Evolutionary conservation across 2,113 vertebrate genomes (phyloP), one percentile per base, ranked within the genome.

Genomic region (Eidolon helvum): DNA sequence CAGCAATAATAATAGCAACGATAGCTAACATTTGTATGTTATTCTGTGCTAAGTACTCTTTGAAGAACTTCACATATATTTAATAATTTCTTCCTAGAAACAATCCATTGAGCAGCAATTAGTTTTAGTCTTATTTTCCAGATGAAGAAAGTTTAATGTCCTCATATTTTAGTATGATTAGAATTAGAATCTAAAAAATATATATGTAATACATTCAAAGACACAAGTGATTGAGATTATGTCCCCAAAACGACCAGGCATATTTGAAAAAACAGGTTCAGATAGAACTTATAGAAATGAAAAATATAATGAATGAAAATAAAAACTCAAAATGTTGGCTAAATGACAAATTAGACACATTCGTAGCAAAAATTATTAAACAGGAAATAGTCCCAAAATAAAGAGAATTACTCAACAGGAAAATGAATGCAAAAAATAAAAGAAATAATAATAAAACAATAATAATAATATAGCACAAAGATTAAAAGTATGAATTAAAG

Each of bases 231-330:
- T 38, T 87, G 66, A 89, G 16, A 69, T 65, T 59, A 18, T 28
- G 4, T 40, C 48, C 80, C 24, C 26, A 40, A 87, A 77, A 66
- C 55, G 30, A 40, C 10, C 19, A 53, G 15, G 10, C 12, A 90
- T 75, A 78, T 87, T 66, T 90, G 28, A 94, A 92, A 90, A 14
- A 50, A 57, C 82, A 55, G 28, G 79, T 88, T 85, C 38, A 91
- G 65, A 87, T 38, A 88, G 12, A 88, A 90, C 3, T 82, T 80
- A 24, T 10, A 61, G 7, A 89, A 71, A 59, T 71, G 5, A 90
- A 92, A 91, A 91, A 45, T 30, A 83, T 9, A 83, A 50, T 48
- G 82, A 92, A n/a, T 72, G n/a, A 83, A 92, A 78, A 77, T 8
- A 66, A 93, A 65, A 94, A 61, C 35, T 91, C 61, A 90, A 79